Base-by-base conservation (phyloP, 1,140 invertebrate species). In the Venustaconcha ellipsiformis region DNA sequence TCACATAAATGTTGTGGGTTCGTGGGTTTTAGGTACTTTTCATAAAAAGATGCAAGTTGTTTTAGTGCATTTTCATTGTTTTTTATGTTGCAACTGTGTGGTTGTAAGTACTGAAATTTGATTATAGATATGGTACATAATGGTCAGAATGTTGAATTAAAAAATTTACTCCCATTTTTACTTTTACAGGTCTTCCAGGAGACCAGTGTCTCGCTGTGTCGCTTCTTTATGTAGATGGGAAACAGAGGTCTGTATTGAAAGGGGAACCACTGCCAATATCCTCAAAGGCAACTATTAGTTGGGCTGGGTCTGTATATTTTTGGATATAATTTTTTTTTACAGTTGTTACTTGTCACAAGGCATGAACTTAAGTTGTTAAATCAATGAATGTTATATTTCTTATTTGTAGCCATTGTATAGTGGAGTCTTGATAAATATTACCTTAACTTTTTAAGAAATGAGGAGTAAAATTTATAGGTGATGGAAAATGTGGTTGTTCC, bases 231-330 rank as follows among this genome's bases (percentile, higher is more conserved):
- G 83, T 92, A 0, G 81, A 79, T 64, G 67, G 78, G 48, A 82
- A 74, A 57, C 82, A 75, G 75, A 86, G 80, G 65, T 89, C 65
- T 70, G 70, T 82, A 8, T n/a, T 86, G 5, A 79, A 81, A 62
- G 77, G 86, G n/a, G 82, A 87, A 13, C 89, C 89, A 13, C 79
- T 97, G 17, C 94, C 96, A 0, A 84, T 98, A 13, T 93, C 93
- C 0, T 92, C 94, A 1, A 92, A 93, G 57, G 90, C 94, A 0
- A 93, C 92, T 60, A 86, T 98, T 17, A 87, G 90, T 63, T 98
- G 97, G 97, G 84, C 95, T 66, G 97, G 97, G 89, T 91, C 76
- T 80, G 82, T 80, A 59, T 17, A 2, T 30, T 74, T 18, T 57
- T 57, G 23, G 4, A 14, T 30, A 8, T 62, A 62, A 8, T 8